Base-by-base conservation (phyloP, 2,888 invertebrate species). In the Agrypnus murinus region DNA sequence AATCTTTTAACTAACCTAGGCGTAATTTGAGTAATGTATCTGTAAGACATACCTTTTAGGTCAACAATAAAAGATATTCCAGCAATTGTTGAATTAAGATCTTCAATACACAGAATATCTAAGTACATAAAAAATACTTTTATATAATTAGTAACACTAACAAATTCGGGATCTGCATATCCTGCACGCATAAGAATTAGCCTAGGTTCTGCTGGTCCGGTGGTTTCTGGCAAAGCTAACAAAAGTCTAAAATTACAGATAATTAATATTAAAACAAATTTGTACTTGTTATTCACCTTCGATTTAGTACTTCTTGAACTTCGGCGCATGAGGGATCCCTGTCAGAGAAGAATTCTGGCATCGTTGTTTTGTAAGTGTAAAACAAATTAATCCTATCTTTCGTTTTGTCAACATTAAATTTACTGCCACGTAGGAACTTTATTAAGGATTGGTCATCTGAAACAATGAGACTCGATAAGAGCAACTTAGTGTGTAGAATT, bases 341-440 rank as follows among this genome's bases (percentile, higher is more conserved):
- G 69, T 87, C 79, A 7, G 85, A 84, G 75, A 89, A 88, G 73
- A 90, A 85, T 75, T 91, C 91, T 1, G 91, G 90, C 0, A 89
- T 85, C 34, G 88, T 83, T 2, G 87, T 86, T 72, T 88, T 88
- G 78, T 88, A 80, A 8, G 89, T 89, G 77, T 90, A 90, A 78
- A 87, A 90, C 84, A 87, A 87, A 72, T 89, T 89, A 34, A 89
- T 75, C 75, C 89, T 89, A 74, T 87, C 85, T 79, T 89, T 89
- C 45, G 86, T 86, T 72, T 86, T 84, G 76, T 89, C 88, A 43
- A 89, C 77, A 64, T 88, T 88, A 79, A 87, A 88, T 81, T 89
- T 89, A 74, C 86, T 87, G 48, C 88, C 88, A 3, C 89, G 85
- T 15, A 89, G 80, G 82, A 88, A 89, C 31, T 86, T 84, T 1